These are phyloP conservation scores for Palythoa grandis DNA, from an alignment of 92 coral and sea anemone species.

Conservation along the genomic window DNA sequence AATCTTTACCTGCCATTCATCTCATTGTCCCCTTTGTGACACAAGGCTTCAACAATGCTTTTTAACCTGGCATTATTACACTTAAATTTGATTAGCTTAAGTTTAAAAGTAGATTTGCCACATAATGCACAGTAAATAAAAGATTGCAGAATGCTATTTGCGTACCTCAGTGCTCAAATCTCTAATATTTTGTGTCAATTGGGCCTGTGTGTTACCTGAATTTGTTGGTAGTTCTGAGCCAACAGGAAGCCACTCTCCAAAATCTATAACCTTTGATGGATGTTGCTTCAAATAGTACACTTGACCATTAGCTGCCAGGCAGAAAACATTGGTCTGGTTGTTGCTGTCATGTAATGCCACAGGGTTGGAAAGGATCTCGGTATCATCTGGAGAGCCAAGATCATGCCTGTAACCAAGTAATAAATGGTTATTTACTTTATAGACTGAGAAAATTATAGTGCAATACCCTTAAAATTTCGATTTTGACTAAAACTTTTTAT, in stretches of 20 bases:
- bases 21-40: too few relatives aligned
- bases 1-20: too few relatives aligned
- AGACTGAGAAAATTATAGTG: too few relatives aligned
- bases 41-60: too few relatives aligned
- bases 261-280: constrained; percentile 43
- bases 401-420: constrained; percentile 52
- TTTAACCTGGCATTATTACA: too few relatives aligned
- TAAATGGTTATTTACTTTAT: background rate
- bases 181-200: background rate
- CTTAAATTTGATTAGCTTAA: too few relatives aligned
- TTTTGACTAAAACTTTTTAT: too few relatives aligned
- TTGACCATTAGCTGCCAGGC: constrained; percentile 79
- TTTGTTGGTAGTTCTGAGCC: constrained; percentile 66
- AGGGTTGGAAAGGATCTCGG: constrained; percentile 70
- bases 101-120: too few relatives aligned
- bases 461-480: too few relatives aligned
- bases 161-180: too few relatives aligned
- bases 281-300: constrained; percentile 71
- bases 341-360: constrained; percentile 63
- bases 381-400: constrained; percentile 64
- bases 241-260: constrained; percentile 70
- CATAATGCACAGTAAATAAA: too few relatives aligned
- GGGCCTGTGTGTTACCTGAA: constrained; percentile 50
- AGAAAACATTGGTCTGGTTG: constrained; percentile 67
- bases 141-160: too few relatives aligned